A percentile compares a stretch with the other conserved stretches of the same genome.
Conservation (phyloP, 2,113 vertebrate species). For the Alethe diademata region DNA sequence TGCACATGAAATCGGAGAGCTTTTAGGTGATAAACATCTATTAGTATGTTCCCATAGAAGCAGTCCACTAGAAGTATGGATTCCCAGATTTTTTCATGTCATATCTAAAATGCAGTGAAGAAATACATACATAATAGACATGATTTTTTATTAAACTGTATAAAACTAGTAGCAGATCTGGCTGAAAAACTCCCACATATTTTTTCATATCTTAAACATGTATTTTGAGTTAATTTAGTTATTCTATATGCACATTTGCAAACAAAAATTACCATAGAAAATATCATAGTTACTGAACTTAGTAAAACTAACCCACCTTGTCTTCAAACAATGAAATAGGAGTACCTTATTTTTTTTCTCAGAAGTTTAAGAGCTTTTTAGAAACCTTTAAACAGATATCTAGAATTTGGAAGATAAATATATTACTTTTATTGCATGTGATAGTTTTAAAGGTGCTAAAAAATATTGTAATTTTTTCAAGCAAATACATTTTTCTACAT, state of each 20-base stretch:
- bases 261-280: background rate
- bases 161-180: background rate
- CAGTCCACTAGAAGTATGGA: background rate
- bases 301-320: background rate
- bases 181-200: background rate
- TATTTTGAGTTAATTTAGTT: conserved; percentile 1
- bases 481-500: background rate
- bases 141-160: background rate
- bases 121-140: background rate
- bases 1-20: background rate
- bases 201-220: background rate
- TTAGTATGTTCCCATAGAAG: background rate
- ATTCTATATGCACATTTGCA: background rate
- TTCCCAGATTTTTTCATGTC: background rate
- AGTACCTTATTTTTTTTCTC: background rate
- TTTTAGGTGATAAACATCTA: background rate
- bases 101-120: background rate
- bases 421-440: background rate
- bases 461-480: background rate
- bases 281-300: background rate
- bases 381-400: background rate
- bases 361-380: background rate
- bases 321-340: background rate
- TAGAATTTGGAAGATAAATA: background rate
- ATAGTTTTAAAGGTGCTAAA: background rate